phyloP scores from a whole-genome alignment of 2,113 vertebrate genomes.

The Crotophaga sulcirostris region DNA sequence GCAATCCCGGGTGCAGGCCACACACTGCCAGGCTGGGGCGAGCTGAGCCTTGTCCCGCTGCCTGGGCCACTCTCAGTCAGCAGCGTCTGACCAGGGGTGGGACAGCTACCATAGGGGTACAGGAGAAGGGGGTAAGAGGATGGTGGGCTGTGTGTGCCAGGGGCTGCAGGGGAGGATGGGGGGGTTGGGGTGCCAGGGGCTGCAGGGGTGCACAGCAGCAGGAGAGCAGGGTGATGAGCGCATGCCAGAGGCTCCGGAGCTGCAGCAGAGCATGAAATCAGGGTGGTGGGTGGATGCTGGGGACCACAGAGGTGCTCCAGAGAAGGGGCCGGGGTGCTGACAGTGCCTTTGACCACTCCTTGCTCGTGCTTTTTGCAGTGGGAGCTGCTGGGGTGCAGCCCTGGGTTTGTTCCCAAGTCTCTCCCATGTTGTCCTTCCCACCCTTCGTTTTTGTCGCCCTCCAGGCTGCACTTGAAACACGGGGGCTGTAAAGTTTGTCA shows the following conservation, averaged over 20 bases:
- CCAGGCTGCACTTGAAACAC: neutral
- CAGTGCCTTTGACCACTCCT: neutral
- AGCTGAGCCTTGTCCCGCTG: accelerated
- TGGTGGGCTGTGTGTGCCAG: too few species aligned
- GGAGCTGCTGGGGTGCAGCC: neutral
- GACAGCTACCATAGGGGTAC: neutral
- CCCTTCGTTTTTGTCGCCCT: neutral
- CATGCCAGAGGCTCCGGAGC: neutral
- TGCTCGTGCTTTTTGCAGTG: neutral
- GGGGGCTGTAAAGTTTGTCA: neutral
- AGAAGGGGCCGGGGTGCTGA: accelerated
- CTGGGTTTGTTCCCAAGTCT: accelerated
- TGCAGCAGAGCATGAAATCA: neutral
- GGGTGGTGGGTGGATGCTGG: accelerated
- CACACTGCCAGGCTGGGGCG: accelerated
- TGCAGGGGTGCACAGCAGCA: too few species aligned
- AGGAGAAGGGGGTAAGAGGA: neutral
- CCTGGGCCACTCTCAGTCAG: neutral
- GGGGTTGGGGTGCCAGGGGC: too few species aligned
- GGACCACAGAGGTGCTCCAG: neutral
- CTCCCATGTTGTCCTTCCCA: neutral
- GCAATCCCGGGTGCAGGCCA: neutral
- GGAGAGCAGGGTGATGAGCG: accelerated
- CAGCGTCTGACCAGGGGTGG: accelerated
- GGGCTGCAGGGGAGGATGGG: too few species aligned